Evolutionary conservation across 2,113 vertebrate species (phyloP).

Genomic region (Megalops atlanticus): DNA sequence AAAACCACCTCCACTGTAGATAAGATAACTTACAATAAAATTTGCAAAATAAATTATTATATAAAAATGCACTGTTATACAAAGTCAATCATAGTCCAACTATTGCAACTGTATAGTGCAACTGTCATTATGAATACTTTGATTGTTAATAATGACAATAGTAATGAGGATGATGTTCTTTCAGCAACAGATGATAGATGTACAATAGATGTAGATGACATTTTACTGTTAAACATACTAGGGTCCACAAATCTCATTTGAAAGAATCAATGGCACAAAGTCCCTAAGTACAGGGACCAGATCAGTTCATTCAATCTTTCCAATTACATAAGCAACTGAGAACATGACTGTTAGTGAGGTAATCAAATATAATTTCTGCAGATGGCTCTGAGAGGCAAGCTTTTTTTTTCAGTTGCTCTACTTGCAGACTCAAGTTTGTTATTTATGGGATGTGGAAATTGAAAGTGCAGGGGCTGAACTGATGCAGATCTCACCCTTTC

Average conservation of each 20-base stretch:
- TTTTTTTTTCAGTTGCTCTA: neutral
- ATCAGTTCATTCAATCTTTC: neutral
- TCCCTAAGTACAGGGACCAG: neutral
- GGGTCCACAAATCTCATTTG: neutral
- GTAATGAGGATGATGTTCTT: neutral
- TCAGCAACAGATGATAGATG: too few species aligned
- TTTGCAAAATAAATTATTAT: too few species aligned
- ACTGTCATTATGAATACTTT: too few species aligned
- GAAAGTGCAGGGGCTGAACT: neutral
- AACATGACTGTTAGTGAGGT: neutral
- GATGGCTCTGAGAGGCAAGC: neutral
- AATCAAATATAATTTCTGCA: conserved; percentile 14
- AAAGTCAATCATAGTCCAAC: neutral
- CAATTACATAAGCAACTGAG: conserved; percentile 2
- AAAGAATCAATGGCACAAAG: neutral
- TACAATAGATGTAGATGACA: too few species aligned
- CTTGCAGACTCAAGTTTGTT: conserved; percentile 19
- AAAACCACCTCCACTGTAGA: too few species aligned
- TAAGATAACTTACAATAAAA: too few species aligned
- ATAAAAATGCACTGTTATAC: neutral
- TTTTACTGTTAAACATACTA: neutral
- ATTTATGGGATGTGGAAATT: conserved; percentile 31
- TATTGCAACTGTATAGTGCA: too few species aligned
- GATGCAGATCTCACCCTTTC: conserved; percentile 19
- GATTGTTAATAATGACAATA: neutral